Percentiles rank a stretch among this genome's conserved stretches.
phyloP scores from a whole-genome alignment of 2,113 vertebrate genomes.

The Thryonomys swinderianus region DNA sequence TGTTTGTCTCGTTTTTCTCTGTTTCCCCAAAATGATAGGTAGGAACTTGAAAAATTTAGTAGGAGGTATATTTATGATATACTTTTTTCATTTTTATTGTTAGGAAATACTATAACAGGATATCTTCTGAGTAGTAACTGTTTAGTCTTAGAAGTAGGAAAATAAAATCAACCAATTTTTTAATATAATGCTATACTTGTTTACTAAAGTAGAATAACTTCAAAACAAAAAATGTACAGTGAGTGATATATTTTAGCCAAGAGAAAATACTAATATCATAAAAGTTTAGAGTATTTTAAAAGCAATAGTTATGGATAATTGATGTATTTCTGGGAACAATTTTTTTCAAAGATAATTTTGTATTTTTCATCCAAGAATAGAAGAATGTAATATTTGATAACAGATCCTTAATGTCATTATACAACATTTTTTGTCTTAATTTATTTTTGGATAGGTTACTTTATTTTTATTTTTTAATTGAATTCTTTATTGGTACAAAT shows the following conservation, averaged over 20 bases:
- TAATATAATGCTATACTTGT: background rate
- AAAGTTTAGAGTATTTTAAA: conserved; percentile 40
- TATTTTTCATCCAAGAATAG: conserved; percentile 31
- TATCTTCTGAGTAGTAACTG: background rate
- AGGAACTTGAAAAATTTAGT: background rate
- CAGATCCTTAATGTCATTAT: conserved; percentile 2
- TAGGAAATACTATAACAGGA: background rate
- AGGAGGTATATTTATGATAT: background rate
- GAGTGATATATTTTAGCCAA: conserved; percentile 30
- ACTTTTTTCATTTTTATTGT: background rate
- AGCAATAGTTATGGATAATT: background rate
- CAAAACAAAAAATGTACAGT: conserved; percentile 2
- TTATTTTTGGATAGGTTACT: background rate
- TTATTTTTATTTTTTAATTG: no score
- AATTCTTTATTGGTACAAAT: no score
- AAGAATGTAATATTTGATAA: background rate
- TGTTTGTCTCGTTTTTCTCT: background rate
- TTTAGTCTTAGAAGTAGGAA: background rate
- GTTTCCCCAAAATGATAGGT: background rate
- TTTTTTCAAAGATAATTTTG: conserved; percentile 18
- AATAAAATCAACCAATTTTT: background rate
- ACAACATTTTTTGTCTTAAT: background rate
- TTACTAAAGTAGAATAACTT: conserved; percentile 34
- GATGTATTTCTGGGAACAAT: background rate
- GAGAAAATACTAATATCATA: background rate